Percentiles rank a stretch among this genome's conserved stretches.
Conservation (phyloP, 2,797 vertebrate species). For the Siniperca undulata region DNA sequence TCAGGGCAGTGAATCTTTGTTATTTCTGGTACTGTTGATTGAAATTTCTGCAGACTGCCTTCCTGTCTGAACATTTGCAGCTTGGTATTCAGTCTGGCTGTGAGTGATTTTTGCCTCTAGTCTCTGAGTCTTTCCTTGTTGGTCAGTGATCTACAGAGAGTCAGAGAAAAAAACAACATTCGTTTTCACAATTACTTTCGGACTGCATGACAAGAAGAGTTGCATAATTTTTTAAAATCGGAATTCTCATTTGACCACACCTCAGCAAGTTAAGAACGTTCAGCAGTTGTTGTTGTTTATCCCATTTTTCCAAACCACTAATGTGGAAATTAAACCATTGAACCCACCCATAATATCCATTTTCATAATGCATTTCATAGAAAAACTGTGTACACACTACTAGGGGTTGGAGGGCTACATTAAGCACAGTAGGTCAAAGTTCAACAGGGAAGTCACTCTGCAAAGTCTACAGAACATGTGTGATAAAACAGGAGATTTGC, state of each 20-base stretch:
- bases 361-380: not conserved
- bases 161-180: too few species aligned
- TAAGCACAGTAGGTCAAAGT: not conserved
- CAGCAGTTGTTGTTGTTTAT: too few species aligned
- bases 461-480: not conserved
- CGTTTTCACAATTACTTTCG: not conserved
- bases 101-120: not conserved
- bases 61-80: not conserved
- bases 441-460: not conserved
- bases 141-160: conserved; percentile 1
- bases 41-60: not conserved
- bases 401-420: not conserved
- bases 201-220: not conserved
- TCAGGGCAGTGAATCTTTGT: conserved; percentile 15
- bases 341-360: not conserved
- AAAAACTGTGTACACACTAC: not conserved
- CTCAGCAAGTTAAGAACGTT: too few species aligned
- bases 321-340: not conserved
- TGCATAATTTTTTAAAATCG: not conserved
- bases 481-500: not conserved
- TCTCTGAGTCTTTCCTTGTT: not conserved
- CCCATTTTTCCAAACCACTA: not conserved
- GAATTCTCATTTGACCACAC: not conserved
- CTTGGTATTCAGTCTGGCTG: not conserved
- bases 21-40: not conserved